A percentile compares a stretch with the other conserved stretches of the same genome.
Evolutionary conservation across 2,797 vertebrate species (phyloP).

Genomic region (Mionectes olivaceus): DNA sequence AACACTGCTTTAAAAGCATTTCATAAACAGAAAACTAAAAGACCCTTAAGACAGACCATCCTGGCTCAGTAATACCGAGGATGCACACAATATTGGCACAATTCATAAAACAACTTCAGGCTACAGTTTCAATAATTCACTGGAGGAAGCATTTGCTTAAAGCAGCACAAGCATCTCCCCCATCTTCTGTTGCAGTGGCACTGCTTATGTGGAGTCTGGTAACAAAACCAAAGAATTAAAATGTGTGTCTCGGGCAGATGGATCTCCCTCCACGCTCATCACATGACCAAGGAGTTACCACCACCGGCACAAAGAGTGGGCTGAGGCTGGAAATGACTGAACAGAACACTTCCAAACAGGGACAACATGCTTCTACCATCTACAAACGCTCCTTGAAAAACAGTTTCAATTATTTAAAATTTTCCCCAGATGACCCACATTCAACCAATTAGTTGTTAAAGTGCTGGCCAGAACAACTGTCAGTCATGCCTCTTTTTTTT

Average conservation of each 20-base stretch:
- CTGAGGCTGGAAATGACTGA: not conserved
- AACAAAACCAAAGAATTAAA: not conserved
- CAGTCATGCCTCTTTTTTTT: not conserved
- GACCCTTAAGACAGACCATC: not conserved
- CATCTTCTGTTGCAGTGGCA: not conserved
- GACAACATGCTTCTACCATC: not conserved
- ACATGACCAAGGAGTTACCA: not conserved
- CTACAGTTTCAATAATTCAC: not conserved
- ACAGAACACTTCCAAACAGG: not conserved
- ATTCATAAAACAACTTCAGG: not conserved
- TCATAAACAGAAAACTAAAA: not conserved
- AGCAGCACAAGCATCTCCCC: not conserved
- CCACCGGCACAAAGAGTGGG: fast-evolving
- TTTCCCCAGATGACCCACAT: not conserved
- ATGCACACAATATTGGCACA: not conserved
- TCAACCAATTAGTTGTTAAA: not conserved
- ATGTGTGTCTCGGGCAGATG: not conserved
- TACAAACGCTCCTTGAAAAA: not conserved
- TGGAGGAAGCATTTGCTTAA: not conserved
- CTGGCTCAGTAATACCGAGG: not conserved
- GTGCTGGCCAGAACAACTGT: not conserved
- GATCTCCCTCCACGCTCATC: not conserved
- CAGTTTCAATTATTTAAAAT: not conserved
- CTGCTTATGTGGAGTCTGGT: not conserved
- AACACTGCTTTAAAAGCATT: not conserved